Base-by-base conservation (phyloP, 2,113 vertebrate genomes). In the Centropristis striata region DNA sequence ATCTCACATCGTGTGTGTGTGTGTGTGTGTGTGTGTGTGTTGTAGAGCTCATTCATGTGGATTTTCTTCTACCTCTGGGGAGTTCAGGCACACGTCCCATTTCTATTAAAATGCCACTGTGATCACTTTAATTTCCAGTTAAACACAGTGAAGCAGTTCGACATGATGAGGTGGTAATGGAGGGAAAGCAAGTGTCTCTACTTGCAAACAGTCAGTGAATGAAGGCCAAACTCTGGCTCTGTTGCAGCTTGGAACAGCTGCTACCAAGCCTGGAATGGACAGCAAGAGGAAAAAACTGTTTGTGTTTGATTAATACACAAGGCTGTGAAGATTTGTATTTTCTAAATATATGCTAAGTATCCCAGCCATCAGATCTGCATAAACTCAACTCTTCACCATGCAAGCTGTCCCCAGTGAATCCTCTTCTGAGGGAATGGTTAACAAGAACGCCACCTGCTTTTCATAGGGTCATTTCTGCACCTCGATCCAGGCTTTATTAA, bases 91-190 rank as follows among this genome's bases (percentile, higher is more conserved):
- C 71, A 76, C 50, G n/a, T 75, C 61, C 47, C 54, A 61, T 39
- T 78, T 87, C 69, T 64, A 78, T 84, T 74, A 78, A 67, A 70
- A 77, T 59, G 63, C 50, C 41, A 50, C 68, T 49, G 64, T 60
- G 68, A 59, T 72, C 50, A 53, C 50, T 61, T 80, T 79, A 51
- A 75, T 80, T 72, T 83, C 80, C 61, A 76, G 65, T 83, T 59
- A 69, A 77, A 76, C 70, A 59, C 39, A 60, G 39, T 55, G 70
- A 60, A 74, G 58, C 70, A 78, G 60, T 86, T 66, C 59, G 59
- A 39, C 6, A 68, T 72, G 63, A 77, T 73, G 78, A 80, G 68
- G 68, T 49, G 14, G 50, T 53, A 86, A 75, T 51, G 58, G 49
- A 44, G 70, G 59, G 61, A 50, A 79, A 67, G 65, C 49, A 67